Base-by-base conservation (phyloP, 2,113 vertebrate species). In the Eleginops maclovinus region DNA sequence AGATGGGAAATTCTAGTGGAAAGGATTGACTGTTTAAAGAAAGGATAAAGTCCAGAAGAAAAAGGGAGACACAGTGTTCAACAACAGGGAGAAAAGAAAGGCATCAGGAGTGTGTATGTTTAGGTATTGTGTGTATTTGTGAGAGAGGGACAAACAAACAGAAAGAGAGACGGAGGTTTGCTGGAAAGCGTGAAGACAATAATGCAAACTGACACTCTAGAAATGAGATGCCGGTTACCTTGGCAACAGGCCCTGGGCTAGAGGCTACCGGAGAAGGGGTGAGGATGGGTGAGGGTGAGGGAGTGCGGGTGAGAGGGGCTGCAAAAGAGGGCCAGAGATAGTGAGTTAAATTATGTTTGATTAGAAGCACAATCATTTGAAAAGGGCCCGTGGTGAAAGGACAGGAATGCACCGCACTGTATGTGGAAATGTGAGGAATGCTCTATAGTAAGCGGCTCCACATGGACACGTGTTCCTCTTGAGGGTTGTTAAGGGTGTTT, bases 141-240 rank as follows among this genome's bases (percentile, higher is more conserved):
- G 68, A 67, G 21, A 26, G 62, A 24, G 19, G 66, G 69, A 71
- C 6, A 50, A 60, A 79, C 80, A 65, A 50, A 70, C 71, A 81
- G 81, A 83, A 72, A 79, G 85, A 78, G 88, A 65, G 87, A 78
- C 87, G 81, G 90, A 82, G 96, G 96, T 96, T 96, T 96, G 92
- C 91, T 96, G 95, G 95, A 96, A 95, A 98, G 96, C 96, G 95
- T 97, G 97, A 97, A 98, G 97, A 98, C 97, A 98, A 98, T 98
- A 99, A 99, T 97, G 95, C 96, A 98, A 98, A 97, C 96, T 97
- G 97, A 99, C 97, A 99, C 97, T 97, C 98, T 94, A 97, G 96
- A 98, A 98, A 99, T 98, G 96, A 98, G 97, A 97, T 96, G 95
- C 96, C 58, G 94, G 98, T 99, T 98, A 95, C 97, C 96, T 95